Conservation (phyloP, 1,140 invertebrate genomes). For the Geopemphigus sp. region DNA sequence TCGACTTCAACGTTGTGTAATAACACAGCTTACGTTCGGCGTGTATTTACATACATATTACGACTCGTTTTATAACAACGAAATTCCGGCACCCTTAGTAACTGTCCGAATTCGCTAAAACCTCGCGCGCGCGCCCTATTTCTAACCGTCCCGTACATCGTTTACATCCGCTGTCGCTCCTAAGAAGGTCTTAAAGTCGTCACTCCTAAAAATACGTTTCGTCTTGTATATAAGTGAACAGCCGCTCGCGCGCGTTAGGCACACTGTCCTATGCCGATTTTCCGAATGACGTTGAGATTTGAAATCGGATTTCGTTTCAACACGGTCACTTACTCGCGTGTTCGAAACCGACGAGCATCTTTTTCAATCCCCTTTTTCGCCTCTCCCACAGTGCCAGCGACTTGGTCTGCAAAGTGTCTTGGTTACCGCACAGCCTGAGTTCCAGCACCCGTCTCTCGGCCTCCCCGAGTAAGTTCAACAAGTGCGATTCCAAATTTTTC, state of each 20-base stretch:
- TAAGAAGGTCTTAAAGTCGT: not conserved
- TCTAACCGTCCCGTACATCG: no score
- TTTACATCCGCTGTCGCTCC: not conserved
- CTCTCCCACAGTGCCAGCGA: slow-evolving; percentile 85
- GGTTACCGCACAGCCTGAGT: slow-evolving; percentile 66
- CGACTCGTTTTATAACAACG: no score
- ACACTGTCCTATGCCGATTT: not conserved
- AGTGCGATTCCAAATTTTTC: slow-evolving; percentile 69
- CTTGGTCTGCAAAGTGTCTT: slow-evolving; percentile 59
- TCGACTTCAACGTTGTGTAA: no score
- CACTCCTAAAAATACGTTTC: not conserved
- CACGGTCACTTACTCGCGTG: slow-evolving; percentile 63
- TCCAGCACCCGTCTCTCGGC: slow-evolving; percentile 75
- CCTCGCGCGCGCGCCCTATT: not conserved
- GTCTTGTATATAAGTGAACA: not conserved
- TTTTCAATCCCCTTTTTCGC: slow-evolving; percentile 74
- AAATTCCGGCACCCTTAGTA: no score
- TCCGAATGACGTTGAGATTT: no score
- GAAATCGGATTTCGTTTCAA: not conserved
- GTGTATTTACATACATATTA: no score
- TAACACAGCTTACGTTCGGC: no score
- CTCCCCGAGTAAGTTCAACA: slow-evolving; percentile 74
- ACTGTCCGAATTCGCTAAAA: not conserved
- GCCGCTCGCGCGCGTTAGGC: not conserved
- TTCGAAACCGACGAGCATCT: slow-evolving; percentile 68